Evolutionary conservation across 2,797 vertebrate genomes (phyloP), one percentile per base, ranked within the genome.

Genomic region (Loriculus beryllinus): DNA sequence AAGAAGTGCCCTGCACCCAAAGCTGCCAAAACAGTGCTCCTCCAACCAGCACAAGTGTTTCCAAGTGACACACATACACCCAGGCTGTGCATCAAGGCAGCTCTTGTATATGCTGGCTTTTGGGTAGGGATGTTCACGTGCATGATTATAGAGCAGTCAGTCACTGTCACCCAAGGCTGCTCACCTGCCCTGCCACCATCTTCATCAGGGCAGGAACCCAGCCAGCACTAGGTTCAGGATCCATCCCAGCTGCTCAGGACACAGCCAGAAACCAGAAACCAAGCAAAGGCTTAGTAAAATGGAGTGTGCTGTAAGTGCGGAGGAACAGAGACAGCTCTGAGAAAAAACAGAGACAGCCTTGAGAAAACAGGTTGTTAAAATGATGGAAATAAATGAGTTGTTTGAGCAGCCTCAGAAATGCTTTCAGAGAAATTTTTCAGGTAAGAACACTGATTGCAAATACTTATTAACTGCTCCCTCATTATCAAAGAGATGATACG

Each of bases 291-390:
- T 85, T 42, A 35, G 45, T 42, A 71, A 86, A 92, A 75, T 13
- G 11, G 35, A 94, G 62, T 2, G 0, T 51, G 31, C 33, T 0
- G 7, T 82, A 80, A 59, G 91, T 59, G 89, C 35, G 51, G 65
- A 93, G 76, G 72, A 93, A 35, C 49, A 42, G 74, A 94, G n/a
- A 47, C 35, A 81, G 65, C 72, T 86, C 87, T n/a, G n/a, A n/a
- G n/a, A n/a, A n/a, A n/a, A n/a, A 93, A 35, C 49, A 42, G 74
- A 94, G n/a, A 47, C 35, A 81, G 65, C 85, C 63, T 94, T 64
- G 52, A 87, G 88, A 94, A 95, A 96, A 93, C 49, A 91, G 35
- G 80, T 49, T 90, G 80, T 90, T 96, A 86, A 96, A 95, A 81
- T 86, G 76, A 95, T 79, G 80, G 80, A 93, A 94, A 86, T 91